Percentiles rank a stretch among this genome's conserved stretches.
Conservation (phyloP, 2,888 invertebrate genomes). For the Pristionchus maxplancki region DNA sequence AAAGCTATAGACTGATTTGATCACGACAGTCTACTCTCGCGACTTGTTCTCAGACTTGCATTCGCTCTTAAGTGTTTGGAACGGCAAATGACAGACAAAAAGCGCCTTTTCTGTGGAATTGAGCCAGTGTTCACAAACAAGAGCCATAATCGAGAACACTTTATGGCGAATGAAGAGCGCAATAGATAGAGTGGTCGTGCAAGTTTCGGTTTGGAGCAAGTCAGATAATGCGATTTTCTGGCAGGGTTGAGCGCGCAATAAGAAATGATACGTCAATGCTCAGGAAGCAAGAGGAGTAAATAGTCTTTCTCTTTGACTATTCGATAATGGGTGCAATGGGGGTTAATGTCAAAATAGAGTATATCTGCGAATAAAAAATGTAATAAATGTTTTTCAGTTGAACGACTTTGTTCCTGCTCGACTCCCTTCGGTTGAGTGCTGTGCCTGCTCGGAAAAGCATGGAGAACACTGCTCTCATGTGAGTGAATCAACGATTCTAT, state of each 20-base stretch:
- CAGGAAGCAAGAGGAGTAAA: too few species aligned
- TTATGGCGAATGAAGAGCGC: background rate
- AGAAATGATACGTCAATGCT: background rate
- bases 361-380: background rate
- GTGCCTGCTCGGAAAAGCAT: slow-evolving; percentile 72
- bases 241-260: background rate
- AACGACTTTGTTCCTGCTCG: slow-evolving; percentile 70
- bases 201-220: background rate
- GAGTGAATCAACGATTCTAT: too few species aligned
- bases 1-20: too few species aligned
- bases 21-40: too few species aligned
- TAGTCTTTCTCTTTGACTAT: too few species aligned
- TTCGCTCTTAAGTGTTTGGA: background rate
- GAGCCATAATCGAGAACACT: background rate
- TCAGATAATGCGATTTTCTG: background rate
- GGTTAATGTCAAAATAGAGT: too few species aligned
- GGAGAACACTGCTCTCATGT: slow-evolving; percentile 70
- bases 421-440: slow-evolving; percentile 75
- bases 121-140: background rate
- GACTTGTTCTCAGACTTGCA: background rate
- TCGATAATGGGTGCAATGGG: too few species aligned
- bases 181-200: background rate
- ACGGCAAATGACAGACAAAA: background rate
- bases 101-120: background rate
- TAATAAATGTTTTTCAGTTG: slow-evolving; percentile 59